Percentiles rank a stretch among this genome's conserved stretches.
Evolutionary conservation across 2,888 invertebrate genomes (phyloP).

Genomic region (Chrysina gloriosa): DNA sequence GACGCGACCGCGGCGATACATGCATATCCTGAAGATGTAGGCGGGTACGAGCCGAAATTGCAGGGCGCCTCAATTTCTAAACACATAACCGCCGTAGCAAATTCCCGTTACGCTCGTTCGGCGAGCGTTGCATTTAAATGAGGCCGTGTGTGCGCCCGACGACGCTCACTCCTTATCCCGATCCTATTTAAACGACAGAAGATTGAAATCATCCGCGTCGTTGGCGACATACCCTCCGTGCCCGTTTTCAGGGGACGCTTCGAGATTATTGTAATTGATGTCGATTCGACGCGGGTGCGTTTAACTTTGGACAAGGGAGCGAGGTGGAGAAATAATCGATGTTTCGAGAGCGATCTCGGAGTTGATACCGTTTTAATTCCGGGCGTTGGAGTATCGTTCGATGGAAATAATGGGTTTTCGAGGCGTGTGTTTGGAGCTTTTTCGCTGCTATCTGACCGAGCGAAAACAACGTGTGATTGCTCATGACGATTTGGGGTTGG

Average conservation of each 20-base stretch:
- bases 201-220: slow-evolving; percentile 57
- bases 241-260: slow-evolving; percentile 29
- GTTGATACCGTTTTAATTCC: too few relatives aligned
- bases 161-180: slow-evolving; percentile 49
- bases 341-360: background rate
- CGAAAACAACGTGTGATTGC: too few relatives aligned
- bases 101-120: slow-evolving; percentile 53
- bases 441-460: too few relatives aligned
- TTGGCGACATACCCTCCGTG: slow-evolving; percentile 48
- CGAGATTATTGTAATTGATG: slow-evolving; percentile 37
- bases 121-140: slow-evolving; percentile 54
- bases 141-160: slow-evolving; percentile 45
- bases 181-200: slow-evolving; percentile 57
- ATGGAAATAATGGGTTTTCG: too few relatives aligned
- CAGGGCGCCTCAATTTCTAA: slow-evolving; percentile 48
- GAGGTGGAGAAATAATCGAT: slow-evolving; percentile 16
- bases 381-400: too few relatives aligned
- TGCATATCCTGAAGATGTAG: background rate
- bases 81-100: slow-evolving; percentile 51
- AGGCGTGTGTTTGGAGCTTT: too few relatives aligned
- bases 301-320: background rate
- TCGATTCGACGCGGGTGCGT: slow-evolving; percentile 7
- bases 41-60: slow-evolving; percentile 24
- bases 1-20: slow-evolving; percentile 10
- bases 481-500: too few relatives aligned